Evolutionary conservation across 2,888 invertebrate species (phyloP).

Genomic region (Clusia tigrina): DNA sequence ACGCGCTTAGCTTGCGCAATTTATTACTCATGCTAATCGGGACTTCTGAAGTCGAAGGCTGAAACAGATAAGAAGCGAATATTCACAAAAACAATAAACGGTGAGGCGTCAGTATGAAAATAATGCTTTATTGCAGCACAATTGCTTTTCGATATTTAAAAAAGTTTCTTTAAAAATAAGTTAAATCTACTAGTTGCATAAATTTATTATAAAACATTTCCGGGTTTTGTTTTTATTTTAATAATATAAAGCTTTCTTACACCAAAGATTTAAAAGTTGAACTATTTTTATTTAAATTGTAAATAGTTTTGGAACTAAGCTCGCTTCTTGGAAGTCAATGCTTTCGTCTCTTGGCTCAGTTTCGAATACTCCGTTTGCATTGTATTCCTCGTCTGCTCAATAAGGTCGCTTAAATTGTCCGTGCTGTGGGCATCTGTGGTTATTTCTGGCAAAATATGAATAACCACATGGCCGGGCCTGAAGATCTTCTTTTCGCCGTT

Average conservation of each 20-base stretch:
- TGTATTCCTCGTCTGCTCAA: slow-evolving; percentile 71
- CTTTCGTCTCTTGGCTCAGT: slow-evolving; percentile 63
- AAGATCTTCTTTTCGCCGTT: slow-evolving; percentile 71
- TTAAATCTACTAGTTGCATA: too few species aligned
- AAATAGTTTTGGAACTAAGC: slow-evolving; percentile 29
- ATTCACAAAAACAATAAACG: too few species aligned
- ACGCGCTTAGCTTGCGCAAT: too few species aligned
- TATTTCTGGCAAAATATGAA: slow-evolving; percentile 78
- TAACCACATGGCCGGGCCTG: slow-evolving; percentile 74
- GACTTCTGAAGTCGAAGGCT: too few species aligned
- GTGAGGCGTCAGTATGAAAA: too few species aligned
- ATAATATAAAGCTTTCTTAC: too few species aligned
- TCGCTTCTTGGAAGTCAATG: slow-evolving; percentile 42
- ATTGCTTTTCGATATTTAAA: not conserved
- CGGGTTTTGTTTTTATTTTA: too few species aligned
- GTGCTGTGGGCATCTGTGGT: slow-evolving; percentile 71
- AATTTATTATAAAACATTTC: too few species aligned
- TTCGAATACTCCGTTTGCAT: slow-evolving; percentile 74
- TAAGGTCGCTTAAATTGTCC: slow-evolving; percentile 71
- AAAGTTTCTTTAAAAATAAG: not conserved
- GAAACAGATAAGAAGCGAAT: too few species aligned
- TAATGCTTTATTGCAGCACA: not conserved
- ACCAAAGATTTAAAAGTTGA: too few species aligned
- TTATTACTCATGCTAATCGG: too few species aligned
- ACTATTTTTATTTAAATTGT: too few species aligned